Conservation (phyloP, 2,113 vertebrate genomes). For the Callipepla californica region DNA sequence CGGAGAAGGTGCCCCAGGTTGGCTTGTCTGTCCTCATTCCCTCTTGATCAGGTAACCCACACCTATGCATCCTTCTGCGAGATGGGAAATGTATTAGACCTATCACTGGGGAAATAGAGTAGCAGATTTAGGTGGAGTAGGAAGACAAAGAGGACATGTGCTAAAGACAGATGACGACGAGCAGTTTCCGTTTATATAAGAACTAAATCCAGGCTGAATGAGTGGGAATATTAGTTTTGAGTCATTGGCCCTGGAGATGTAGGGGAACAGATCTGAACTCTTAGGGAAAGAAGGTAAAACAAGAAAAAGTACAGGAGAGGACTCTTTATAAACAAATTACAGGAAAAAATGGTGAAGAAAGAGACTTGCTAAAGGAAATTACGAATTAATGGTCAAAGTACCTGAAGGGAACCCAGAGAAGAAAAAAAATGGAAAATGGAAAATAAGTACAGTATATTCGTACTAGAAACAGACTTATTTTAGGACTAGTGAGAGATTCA, state of each 20-base stretch:
- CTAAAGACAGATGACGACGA: not conserved
- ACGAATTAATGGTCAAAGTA: not conserved
- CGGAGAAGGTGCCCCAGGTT: not conserved
- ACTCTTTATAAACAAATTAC: not conserved
- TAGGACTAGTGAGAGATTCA: not conserved
- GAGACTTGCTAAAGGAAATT: not conserved
- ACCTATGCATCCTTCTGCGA: not conserved
- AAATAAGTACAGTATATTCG: rapidly evolving
- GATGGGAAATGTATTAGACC: not conserved
- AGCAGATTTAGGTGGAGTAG: not conserved
- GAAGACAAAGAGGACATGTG: not conserved
- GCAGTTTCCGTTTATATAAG: not conserved
- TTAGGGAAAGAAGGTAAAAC: not conserved
- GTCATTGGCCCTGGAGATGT: not conserved
- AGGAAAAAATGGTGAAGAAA: not conserved
- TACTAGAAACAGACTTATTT: not conserved
- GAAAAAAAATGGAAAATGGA: not conserved
- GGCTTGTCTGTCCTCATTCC: rapidly evolving
- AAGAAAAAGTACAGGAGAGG: not conserved
- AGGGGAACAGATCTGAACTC: not conserved
- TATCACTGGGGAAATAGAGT: not conserved
- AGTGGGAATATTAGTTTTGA: not conserved
- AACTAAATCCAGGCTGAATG: not conserved
- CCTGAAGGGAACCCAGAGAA: not conserved
- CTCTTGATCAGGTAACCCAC: not conserved